Evolutionary conservation across 2,888 invertebrate genomes (phyloP).

Genomic region (Orthosia incerta): DNA sequence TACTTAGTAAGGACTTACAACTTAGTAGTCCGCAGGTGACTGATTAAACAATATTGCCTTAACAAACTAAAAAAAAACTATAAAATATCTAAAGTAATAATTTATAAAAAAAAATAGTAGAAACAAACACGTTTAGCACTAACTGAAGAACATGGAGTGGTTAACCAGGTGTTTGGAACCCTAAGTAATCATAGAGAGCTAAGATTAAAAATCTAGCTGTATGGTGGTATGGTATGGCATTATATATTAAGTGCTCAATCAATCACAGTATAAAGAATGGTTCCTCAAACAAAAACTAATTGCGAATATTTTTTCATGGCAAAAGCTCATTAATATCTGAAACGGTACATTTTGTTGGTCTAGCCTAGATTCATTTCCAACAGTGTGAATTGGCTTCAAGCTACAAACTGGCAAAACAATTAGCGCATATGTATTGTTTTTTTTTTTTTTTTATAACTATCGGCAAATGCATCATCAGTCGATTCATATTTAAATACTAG

Average conservation of each 20-base stretch:
- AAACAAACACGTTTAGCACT: not conserved
- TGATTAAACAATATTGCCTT: not conserved
- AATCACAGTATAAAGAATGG: slow-evolving; percentile 16
- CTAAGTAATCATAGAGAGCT: not conserved
- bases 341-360: slow-evolving; percentile 49
- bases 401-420: slow-evolving; percentile 56
- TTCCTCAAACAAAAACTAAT: slow-evolving; percentile 20
- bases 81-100: too few species aligned
- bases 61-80: not conserved
- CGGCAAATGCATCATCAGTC: too few species aligned
- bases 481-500: too few species aligned
- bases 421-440: slow-evolving; percentile 30
- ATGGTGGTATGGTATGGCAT: too few species aligned
- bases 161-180: not conserved
- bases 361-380: slow-evolving; percentile 44
- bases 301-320: slow-evolving; percentile 17
- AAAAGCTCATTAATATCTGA: slow-evolving; percentile 17
- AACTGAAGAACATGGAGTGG: not conserved
- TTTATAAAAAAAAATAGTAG: too few species aligned
- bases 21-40: not conserved
- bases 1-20: not conserved
- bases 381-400: slow-evolving; percentile 42
- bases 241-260: slow-evolving; percentile 36
- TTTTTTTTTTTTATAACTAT: too few species aligned
- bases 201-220: not conserved